Conservation (phyloP, 2,888 invertebrate species). For the Nipponacmea schrenckii region DNA sequence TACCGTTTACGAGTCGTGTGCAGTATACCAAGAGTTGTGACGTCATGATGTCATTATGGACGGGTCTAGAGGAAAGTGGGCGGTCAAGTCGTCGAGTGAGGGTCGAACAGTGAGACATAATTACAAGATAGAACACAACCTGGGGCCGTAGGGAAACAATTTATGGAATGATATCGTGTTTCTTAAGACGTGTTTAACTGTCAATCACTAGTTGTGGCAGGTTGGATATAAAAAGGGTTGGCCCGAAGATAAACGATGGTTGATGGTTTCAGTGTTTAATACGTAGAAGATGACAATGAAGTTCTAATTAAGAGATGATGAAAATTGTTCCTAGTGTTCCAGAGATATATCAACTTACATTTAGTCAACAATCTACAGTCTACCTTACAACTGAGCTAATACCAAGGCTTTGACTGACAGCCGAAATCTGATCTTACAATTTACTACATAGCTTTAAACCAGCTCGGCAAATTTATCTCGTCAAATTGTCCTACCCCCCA, state of each 20-base stretch:
- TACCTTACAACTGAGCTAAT: neutral
- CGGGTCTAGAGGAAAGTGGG: neutral
- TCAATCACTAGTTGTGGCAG: constrained; percentile 2
- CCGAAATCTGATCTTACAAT: constrained; percentile 1
- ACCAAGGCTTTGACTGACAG: neutral
- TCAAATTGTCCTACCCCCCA: constrained; percentile 4
- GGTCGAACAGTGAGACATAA: constrained; percentile 4
- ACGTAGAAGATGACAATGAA: neutral
- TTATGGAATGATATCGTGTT: neutral
- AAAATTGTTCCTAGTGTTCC: neutral
- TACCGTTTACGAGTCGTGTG: neutral
- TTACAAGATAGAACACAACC: neutral
- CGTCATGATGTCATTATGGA: neutral
- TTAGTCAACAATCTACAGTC: neutral
- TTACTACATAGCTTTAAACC: neutral
- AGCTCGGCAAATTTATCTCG: neutral
- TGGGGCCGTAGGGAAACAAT: neutral
- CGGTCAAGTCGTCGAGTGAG: constrained; percentile 6
- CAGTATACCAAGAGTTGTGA: neutral
- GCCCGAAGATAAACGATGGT: constrained; percentile 3
- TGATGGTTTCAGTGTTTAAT: neutral
- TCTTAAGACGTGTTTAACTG: constrained; percentile 1
- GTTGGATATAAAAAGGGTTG: neutral
- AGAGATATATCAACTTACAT: neutral
- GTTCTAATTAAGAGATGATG: neutral